These are phyloP conservation scores for Drosophila parabipectinata DNA, from an alignment of 1,140 invertebrate genomes.

Conservation along the genomic window DNA sequence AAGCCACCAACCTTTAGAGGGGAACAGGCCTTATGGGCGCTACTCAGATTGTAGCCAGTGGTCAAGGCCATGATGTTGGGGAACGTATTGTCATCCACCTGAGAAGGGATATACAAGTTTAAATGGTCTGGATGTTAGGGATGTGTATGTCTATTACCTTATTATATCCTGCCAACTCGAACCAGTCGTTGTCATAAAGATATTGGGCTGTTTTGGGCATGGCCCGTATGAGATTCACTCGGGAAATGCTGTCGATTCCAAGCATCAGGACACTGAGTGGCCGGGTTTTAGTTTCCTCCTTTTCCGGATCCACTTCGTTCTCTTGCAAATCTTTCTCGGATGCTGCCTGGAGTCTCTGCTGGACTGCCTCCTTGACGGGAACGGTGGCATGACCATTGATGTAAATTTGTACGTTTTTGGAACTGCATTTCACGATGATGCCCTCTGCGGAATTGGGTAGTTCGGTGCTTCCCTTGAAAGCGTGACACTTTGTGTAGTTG, in stretches of 20 bases:
- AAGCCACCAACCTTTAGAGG: constrained; percentile 84
- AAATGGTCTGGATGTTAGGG: neutral
- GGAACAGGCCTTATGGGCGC: constrained; percentile 85
- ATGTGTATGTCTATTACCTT: constrained; percentile 77
- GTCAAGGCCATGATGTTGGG: constrained; percentile 92
- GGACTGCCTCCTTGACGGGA: constrained; percentile 55
- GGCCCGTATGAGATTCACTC: constrained; percentile 90
- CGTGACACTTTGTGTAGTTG: constrained; percentile 73
- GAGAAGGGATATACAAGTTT: neutral
- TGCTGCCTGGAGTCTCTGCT: constrained; percentile 47
- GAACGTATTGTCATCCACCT: constrained; percentile 91
- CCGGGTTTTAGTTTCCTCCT: constrained; percentile 4
- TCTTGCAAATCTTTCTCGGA: neutral
- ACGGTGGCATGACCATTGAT: constrained; percentile 77
- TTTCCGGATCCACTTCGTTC: neutral
- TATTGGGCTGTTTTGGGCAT: constrained; percentile 90
- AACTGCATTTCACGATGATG: constrained; percentile 84
- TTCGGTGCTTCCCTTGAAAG: constrained; percentile 70
- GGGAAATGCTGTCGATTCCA: constrained; percentile 93
- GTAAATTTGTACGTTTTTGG: constrained; percentile 62
- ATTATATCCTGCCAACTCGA: constrained; percentile 85
- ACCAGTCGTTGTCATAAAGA: constrained; percentile 86
- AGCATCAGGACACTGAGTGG: constrained; percentile 87
- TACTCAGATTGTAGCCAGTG: constrained; percentile 86
- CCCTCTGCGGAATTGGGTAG: constrained; percentile 84